Percentiles rank a stretch among this genome's conserved stretches.
Conservation (phyloP, 2,888 invertebrate species). For the Pyrocoelia pectoralis region DNA sequence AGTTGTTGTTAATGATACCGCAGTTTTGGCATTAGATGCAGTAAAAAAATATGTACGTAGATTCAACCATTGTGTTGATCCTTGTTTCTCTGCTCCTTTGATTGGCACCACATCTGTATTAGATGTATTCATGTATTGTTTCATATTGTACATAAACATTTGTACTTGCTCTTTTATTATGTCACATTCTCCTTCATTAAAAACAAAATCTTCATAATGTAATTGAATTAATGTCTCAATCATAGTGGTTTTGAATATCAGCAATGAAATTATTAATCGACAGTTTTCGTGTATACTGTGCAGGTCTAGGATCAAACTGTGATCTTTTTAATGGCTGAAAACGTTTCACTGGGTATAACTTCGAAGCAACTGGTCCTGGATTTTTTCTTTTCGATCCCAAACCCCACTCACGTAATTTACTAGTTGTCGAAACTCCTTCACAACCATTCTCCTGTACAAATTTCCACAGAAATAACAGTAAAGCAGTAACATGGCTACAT, state of each 20-base stretch:
- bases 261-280: background rate
- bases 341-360: background rate
- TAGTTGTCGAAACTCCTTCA: background rate
- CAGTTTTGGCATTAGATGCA: conserved; percentile 11
- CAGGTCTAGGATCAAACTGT: conserved; percentile 11
- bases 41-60: conserved; percentile 10
- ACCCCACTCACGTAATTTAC: conserved; percentile 7
- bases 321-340: conserved; percentile 4
- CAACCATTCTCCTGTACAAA: conserved; percentile 11
- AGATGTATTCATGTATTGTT: background rate
- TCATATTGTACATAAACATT: background rate
- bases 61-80: conserved; percentile 5
- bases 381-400: conserved; percentile 13
- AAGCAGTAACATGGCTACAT: conserved; percentile 14
- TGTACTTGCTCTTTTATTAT: background rate
- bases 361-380: conserved; percentile 9
- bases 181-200: background rate
- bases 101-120: background rate
- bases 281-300: background rate
- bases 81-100: conserved; percentile 7
- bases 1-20: background rate
- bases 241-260: conserved; percentile 3
- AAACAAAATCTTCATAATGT: conserved; percentile 12
- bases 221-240: conserved; percentile 10
- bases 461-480: conserved; percentile 1